Percentiles rank a stretch among this genome's conserved stretches.
phyloP scores from a whole-genome alignment of 2,888 invertebrate species.

The Schrankia costaestrigalis region DNA sequence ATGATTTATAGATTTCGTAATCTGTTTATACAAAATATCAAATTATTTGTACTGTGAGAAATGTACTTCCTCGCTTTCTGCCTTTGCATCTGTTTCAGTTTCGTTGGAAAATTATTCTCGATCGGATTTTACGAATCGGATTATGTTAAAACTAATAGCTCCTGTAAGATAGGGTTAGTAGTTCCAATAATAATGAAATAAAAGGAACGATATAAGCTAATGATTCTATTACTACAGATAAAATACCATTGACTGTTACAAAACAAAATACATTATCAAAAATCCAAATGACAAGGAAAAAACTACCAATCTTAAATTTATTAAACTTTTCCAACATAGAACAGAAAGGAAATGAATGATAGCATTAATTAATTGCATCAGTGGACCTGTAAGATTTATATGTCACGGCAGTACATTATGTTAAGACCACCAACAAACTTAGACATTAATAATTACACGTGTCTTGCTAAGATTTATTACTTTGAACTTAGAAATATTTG shows the following conservation, averaged over 20 bases:
- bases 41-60: conserved; percentile 6
- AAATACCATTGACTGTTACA: no score
- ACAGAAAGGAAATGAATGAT: conserved; percentile 27
- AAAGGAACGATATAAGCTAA: no score
- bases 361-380: conserved; percentile 27
- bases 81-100: conserved; percentile 4
- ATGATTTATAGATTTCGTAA: conserved; percentile 38
- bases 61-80: conserved; percentile 1
- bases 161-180: no score
- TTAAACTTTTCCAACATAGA: conserved; percentile 8
- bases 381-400: conserved; percentile 28
- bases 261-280: no score
- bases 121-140: no score
- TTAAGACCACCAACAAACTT: conserved; percentile 32
- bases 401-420: no score
- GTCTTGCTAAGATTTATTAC: conserved; percentile 25
- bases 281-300: background rate
- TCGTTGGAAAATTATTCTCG: conserved; percentile 1
- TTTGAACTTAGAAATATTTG: conserved; percentile 23
- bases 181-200: no score
- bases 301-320: background rate
- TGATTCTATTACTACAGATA: no score
- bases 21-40: conserved; percentile 20
- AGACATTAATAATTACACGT: conserved; percentile 27
- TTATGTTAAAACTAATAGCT: no score